phyloP scores from a whole-genome alignment of 2,113 vertebrate species.

The Cyprinodon brontotheroides region DNA sequence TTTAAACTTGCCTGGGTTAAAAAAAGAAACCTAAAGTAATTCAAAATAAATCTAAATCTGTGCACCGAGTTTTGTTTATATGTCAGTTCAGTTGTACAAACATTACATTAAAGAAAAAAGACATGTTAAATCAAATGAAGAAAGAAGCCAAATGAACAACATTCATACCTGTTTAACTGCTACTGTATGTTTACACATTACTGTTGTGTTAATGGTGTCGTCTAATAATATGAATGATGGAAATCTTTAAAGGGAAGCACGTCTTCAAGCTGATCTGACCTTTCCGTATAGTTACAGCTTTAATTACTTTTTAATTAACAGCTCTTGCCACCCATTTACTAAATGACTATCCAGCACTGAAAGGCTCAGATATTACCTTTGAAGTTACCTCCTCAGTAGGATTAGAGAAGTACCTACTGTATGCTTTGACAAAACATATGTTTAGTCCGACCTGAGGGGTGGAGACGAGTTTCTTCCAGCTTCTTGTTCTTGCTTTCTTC shows the following conservation, averaged over 20 bases:
- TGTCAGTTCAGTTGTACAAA: not conserved
- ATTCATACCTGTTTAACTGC: not conserved
- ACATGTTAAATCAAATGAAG: not conserved
- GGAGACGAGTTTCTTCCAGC: slow-evolving; percentile 22
- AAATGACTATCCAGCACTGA: slow-evolving; percentile 23
- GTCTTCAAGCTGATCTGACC: slow-evolving; percentile 42
- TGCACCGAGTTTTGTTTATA: no score
- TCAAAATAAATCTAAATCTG: not conserved
- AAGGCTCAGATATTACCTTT: slow-evolving; percentile 24
- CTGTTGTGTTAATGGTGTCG: not conserved
- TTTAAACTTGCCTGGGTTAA: not conserved
- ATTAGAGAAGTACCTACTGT: slow-evolving; percentile 24
- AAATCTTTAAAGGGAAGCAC: slow-evolving; percentile 19
- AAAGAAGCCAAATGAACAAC: not conserved
- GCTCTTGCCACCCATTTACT: slow-evolving; percentile 29
- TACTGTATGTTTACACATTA: not conserved
- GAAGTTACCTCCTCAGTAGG: slow-evolving; percentile 39
- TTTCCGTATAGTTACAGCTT: slow-evolving; percentile 49
- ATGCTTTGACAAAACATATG: slow-evolving; percentile 27
- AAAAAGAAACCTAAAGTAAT: not conserved
- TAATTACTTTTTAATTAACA: slow-evolving; percentile 61
- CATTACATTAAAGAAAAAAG: not conserved
- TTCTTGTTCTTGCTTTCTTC: slow-evolving; percentile 26
- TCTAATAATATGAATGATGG: not conserved
- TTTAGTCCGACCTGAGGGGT: slow-evolving; percentile 41